Base-by-base conservation (phyloP, 1,140 invertebrate species). In the Phymastichus coffea region DNA sequence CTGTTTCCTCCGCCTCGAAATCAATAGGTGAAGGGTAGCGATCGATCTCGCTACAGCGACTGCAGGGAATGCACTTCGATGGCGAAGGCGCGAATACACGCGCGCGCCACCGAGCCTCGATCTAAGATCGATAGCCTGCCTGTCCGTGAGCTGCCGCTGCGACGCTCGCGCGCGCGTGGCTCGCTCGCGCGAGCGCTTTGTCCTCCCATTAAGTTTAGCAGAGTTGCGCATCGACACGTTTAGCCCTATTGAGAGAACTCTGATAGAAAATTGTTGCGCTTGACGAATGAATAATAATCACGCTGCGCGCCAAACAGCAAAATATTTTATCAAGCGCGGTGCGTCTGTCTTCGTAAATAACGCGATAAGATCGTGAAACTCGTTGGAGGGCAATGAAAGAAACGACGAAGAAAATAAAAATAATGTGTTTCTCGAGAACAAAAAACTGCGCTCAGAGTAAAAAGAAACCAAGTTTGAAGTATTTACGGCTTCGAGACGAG, bases 11-110 rank as follows among this genome's bases (percentile, higher is more conserved):
- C 10, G 30, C 10, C 8, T 28, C 9, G 47, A 12, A 22, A 35
- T 68, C 68, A 70, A 70, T 65, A 67, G 59, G 28, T 40, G 37
- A 67, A 67, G 37, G 28, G 59, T 67, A 69, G 67, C 66, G 63
- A 70, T 70, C 63, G 46, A 70, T 70, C 66, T 63, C 61, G 66
- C 52, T 68, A 68, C 43, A 61, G 60, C 47, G 54, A 66, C 20
- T 63, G 49, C 56, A 23, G 10, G 59, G 64, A 68, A 68, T 68
- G 67, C 26, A 53, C 38, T 26, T 8, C 37, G 44, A 35, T 49
- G 43, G 52, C 67, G 63, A 54, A 57, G 57, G 57, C 46, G 37
- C n/a, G 44, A 48, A 66, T 59, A 57, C 41, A 57, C 51, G 33
- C 47, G 51, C 8, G 44, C 57, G n/a, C n/a, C n/a, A n/a, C n/a